These are phyloP conservation scores for Rhynchonycteris naso DNA, from an alignment of 2,797 vertebrate genomes.

Conservation along the genomic window DNA sequence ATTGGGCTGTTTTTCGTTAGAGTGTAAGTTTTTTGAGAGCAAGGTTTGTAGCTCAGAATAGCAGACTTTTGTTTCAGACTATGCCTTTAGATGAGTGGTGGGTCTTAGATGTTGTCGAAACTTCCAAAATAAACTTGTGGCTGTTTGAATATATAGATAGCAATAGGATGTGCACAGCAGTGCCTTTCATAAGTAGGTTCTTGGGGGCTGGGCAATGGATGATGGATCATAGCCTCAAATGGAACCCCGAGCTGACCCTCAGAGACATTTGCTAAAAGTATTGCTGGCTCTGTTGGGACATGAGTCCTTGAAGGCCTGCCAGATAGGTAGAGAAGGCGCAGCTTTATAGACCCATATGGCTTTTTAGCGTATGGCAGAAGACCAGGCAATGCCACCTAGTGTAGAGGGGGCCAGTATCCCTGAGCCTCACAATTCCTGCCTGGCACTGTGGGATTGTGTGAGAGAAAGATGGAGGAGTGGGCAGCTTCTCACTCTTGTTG, in stretches of 20 bases:
- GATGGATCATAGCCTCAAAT: not conserved
- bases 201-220: not conserved
- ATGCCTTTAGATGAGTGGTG: not conserved
- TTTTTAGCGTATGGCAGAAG: conserved; percentile 69
- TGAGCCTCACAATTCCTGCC: not conserved
- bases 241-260: conserved; percentile 43
- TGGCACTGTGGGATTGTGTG: not conserved
- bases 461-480: not conserved
- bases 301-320: conserved; percentile 75
- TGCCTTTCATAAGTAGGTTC: not conserved
- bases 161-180: not conserved
- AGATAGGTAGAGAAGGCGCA: conserved; percentile 66
- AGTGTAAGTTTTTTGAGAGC: conserved; percentile 2
- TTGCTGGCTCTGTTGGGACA: conserved; percentile 74
- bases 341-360: conserved; percentile 60
- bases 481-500: not conserved
- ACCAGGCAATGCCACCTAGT: conserved; percentile 70
- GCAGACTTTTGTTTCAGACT: not conserved
- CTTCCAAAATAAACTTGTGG: not conserved
- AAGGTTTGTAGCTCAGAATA: not conserved
- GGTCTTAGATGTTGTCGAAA: not conserved
- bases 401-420: conserved; percentile 58
- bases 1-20: not conserved
- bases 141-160: not conserved
- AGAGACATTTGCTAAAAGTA: conserved; percentile 74